phyloP scores from a whole-genome alignment of 2,888 invertebrate species.

The Pteria penguin region DNA sequence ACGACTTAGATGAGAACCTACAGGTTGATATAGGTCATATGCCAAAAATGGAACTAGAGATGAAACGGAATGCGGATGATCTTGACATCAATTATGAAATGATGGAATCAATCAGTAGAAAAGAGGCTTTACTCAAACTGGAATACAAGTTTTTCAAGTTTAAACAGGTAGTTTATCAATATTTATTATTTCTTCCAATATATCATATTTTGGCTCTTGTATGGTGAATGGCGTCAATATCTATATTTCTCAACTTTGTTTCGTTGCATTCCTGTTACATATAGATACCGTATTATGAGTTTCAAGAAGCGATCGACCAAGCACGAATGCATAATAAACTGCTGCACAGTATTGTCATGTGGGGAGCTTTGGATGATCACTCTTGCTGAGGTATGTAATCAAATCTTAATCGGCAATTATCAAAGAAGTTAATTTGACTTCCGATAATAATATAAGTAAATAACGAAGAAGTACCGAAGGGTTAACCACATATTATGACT shows the following conservation, averaged over 20 bases:
- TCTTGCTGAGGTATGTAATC: constrained; percentile 64
- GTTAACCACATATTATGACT: no score
- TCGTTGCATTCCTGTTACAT: constrained; percentile 7
- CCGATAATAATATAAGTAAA: no score
- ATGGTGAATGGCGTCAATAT: not conserved
- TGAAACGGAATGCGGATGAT: constrained; percentile 35
- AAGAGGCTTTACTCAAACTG: constrained; percentile 47
- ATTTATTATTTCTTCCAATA: not conserved
- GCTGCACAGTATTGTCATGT: constrained; percentile 66
- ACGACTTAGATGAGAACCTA: constrained; percentile 54
- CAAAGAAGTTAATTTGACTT: no score
- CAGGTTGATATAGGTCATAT: constrained; percentile 70
- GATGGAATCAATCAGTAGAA: constrained; percentile 50
- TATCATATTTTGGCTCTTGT: not conserved
- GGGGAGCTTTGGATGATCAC: constrained; percentile 73
- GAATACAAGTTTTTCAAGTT: constrained; percentile 66
- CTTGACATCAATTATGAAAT: no score
- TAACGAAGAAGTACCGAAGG: no score
- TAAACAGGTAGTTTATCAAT: constrained; percentile 57
- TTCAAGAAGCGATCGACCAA: constrained; percentile 57
- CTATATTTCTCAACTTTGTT: no score
- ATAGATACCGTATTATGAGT: constrained; percentile 62
- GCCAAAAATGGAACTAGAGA: constrained; percentile 63
- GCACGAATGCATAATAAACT: constrained; percentile 57
- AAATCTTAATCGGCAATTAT: no score